Evolutionary conservation across 2,888 invertebrate genomes (phyloP).

Genomic region (Tachystola acroxantha): DNA sequence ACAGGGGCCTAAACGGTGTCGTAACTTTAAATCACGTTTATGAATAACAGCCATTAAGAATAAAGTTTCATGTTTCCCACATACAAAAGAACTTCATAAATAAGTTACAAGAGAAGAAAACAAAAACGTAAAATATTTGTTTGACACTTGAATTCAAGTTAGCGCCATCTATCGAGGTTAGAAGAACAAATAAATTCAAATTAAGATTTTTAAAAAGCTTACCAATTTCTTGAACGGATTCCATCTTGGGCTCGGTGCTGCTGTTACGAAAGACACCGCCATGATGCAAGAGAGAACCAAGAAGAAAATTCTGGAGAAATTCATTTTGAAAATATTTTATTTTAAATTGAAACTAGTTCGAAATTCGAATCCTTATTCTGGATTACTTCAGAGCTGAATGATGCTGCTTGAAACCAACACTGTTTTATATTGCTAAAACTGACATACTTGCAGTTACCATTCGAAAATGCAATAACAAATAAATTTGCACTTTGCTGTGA

Average conservation of each 20-base stretch:
- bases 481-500: not conserved
- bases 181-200: constrained; percentile 1
- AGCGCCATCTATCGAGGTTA: too few relatives aligned
- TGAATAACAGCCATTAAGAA: too few relatives aligned
- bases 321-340: constrained; percentile 27
- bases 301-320: constrained; percentile 37
- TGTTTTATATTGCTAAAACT: not conserved
- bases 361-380: not conserved
- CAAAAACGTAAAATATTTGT: too few relatives aligned
- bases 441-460: too few relatives aligned
- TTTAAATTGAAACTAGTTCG: not conserved
- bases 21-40: too few relatives aligned
- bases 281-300: constrained; percentile 40
- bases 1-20: too few relatives aligned
- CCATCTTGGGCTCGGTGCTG: constrained; percentile 40
- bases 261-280: constrained; percentile 33
- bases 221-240: constrained; percentile 51
- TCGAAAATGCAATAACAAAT: too few relatives aligned
- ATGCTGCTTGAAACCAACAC: not conserved
- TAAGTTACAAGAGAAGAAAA: too few relatives aligned
- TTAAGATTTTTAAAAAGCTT: constrained; percentile 17
- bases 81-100: too few relatives aligned
- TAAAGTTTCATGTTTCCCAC: too few relatives aligned
- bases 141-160: too few relatives aligned
- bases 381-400: not conserved